These are phyloP conservation scores for Pterophyllum scalare DNA, from an alignment of 2,113 vertebrate genomes.

Conservation along the genomic window DNA sequence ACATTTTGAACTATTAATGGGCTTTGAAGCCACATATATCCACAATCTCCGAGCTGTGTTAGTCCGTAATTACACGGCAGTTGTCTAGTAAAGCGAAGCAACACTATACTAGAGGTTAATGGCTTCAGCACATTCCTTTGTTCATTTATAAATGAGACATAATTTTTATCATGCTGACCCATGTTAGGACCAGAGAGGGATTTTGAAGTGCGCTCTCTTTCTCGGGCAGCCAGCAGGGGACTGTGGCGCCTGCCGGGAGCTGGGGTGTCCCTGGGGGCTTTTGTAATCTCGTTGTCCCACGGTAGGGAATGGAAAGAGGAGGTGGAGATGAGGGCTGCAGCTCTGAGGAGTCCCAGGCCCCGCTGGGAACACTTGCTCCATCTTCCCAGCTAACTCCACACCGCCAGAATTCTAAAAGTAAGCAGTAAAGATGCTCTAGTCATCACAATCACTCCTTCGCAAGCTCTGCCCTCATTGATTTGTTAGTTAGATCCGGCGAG, in stretches of 20 bases:
- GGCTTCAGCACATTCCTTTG: slow-evolving; percentile 37
- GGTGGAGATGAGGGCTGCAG: slow-evolving; percentile 53
- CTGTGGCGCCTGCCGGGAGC: slow-evolving; percentile 45
- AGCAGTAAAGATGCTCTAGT: slow-evolving; percentile 64
- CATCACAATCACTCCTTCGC: slow-evolving; percentile 42
- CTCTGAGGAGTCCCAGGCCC: slow-evolving; percentile 59
- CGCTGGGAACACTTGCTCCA: slow-evolving; percentile 51
- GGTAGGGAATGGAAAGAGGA: slow-evolving; percentile 47
- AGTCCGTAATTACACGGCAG: slow-evolving; percentile 58
- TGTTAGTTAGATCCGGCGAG: slow-evolving; percentile 31
- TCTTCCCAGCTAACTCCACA: slow-evolving; percentile 43
- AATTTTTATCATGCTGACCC: slow-evolving; percentile 37
- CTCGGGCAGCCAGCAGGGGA: slow-evolving; percentile 49
- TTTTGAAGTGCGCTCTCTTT: slow-evolving; percentile 33
- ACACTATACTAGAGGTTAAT: slow-evolving; percentile 54
- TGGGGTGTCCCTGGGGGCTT: slow-evolving; percentile 57
- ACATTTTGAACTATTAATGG: slow-evolving; percentile 45
- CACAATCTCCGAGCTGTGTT: slow-evolving; percentile 6
- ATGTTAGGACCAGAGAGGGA: slow-evolving; percentile 18
- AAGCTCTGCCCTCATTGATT: slow-evolving; percentile 49
- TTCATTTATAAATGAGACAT: slow-evolving; percentile 54
- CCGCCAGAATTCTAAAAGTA: slow-evolving; percentile 56
- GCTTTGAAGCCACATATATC: slow-evolving; percentile 29
- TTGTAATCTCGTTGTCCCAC: slow-evolving; percentile 72
- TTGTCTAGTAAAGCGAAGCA: slow-evolving; percentile 51